Evolutionary conservation across 2,113 vertebrate genomes (phyloP).

Genomic region (Apaloderma vittatum): DNA sequence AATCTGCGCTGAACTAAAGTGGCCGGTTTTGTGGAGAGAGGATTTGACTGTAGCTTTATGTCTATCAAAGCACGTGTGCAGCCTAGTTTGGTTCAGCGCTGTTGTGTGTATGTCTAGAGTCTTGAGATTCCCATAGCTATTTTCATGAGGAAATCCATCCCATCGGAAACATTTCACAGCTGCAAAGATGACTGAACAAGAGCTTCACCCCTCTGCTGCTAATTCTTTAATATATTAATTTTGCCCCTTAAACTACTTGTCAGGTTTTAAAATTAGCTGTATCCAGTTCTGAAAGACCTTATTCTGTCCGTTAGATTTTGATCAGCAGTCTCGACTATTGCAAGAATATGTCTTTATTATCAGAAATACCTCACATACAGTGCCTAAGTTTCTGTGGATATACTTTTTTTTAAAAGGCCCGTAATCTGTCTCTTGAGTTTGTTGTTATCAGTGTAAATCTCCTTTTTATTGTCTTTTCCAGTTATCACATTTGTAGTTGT

Average conservation of each 20-base stretch:
- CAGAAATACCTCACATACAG: not conserved
- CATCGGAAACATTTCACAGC: not conserved
- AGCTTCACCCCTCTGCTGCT: not conserved
- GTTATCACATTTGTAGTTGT: not conserved
- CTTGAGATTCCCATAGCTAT: not conserved
- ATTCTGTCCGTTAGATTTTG: not conserved
- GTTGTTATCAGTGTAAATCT: not conserved
- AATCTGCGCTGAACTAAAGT: not conserved
- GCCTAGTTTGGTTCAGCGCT: not conserved
- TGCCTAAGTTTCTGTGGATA: not conserved
- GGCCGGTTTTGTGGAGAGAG: not conserved
- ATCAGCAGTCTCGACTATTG: not conserved
- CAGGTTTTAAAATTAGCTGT: not conserved
- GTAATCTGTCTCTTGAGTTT: not conserved
- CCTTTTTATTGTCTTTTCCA: not conserved
- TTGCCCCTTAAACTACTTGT: not conserved
- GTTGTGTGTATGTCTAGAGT: not conserved
- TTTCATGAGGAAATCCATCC: not conserved
- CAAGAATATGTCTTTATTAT: rapidly evolving
- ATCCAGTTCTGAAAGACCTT: not conserved
- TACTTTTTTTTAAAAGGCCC: not conserved
- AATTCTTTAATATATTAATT: not conserved
- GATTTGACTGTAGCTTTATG: not conserved
- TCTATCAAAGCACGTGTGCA: not conserved
- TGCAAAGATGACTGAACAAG: not conserved